phyloP scores from a whole-genome alignment of 2,888 invertebrate genomes.

The Nezara viridula region DNA sequence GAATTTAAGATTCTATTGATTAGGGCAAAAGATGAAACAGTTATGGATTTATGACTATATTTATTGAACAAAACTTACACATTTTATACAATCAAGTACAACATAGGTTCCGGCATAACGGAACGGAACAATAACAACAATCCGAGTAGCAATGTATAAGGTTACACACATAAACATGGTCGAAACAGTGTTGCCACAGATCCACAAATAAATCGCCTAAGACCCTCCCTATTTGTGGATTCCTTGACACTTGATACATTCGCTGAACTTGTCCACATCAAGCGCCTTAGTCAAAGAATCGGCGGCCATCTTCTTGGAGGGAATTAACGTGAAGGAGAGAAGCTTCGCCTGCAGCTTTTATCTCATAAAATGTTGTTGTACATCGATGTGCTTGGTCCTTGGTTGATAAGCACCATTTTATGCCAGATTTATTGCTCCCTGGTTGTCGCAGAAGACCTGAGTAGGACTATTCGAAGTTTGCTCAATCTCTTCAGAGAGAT shows the following conservation, averaged over 20 bases:
- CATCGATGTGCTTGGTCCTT: conserved; percentile 52
- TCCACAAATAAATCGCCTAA: not conserved
- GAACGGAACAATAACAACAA: too few species aligned
- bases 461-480: not conserved
- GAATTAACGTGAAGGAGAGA: too few species aligned
- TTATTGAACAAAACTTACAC: too few species aligned
- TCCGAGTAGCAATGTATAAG: too few species aligned
- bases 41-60: too few species aligned
- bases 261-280: too few species aligned
- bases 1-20: too few species aligned
- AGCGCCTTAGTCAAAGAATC: not conserved
- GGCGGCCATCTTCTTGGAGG: too few species aligned
- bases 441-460: conserved; percentile 36
- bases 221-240: not conserved
- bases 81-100: too few species aligned
- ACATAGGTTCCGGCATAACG: too few species aligned
- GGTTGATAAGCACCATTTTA: not conserved
- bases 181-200: not conserved
- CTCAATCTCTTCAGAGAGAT: conserved; percentile 53
- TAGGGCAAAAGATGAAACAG: too few species aligned
- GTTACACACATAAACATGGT: not conserved
- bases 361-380: conserved; percentile 39
- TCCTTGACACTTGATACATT: not conserved
- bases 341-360: too few species aligned
- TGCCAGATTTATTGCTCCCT: conserved; percentile 49